Conservation (phyloP, 1,140 invertebrate species). For the Lordiphosa stackelbergi region DNA sequence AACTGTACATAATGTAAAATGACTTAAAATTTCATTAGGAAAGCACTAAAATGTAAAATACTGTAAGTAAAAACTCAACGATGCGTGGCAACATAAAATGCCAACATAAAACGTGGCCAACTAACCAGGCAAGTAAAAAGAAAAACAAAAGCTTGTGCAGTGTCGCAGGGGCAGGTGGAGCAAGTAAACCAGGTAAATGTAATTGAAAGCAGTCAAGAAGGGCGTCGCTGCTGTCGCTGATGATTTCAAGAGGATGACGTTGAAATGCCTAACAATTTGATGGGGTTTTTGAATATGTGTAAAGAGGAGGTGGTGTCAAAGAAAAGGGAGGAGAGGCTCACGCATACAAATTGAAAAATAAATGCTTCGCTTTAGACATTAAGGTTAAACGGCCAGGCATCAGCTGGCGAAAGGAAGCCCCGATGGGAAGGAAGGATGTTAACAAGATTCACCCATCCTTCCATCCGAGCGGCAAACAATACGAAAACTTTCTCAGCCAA, state of each 20-base stretch:
- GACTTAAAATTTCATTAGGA: conserved; percentile 51
- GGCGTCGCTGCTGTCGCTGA: conserved; percentile 45
- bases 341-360: conserved; percentile 64
- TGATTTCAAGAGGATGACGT: conserved; percentile 38
- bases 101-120: conserved; percentile 51
- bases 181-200: conserved; percentile 18
- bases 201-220: conserved; percentile 38
- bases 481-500: conserved; percentile 51
- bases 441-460: conserved; percentile 29
- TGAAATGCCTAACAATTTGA: conserved; percentile 30
- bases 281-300: conserved; percentile 8
- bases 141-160: conserved; percentile 1
- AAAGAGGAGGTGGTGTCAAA: neutral
- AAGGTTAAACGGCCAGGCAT: conserved; percentile 43
- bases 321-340: conserved; percentile 24
- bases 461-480: conserved; percentile 40
- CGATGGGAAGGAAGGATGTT: conserved; percentile 52
- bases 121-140: conserved; percentile 32
- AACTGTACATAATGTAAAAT: neutral
- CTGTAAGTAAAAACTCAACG: conserved; percentile 27
- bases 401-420: conserved; percentile 37
- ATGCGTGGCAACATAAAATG: conserved; percentile 59
- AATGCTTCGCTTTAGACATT: conserved; percentile 39
- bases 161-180: neutral
- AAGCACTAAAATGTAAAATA: conserved; percentile 34